phyloP scores from a whole-genome alignment of 1,140 invertebrate species.

The Berghia stephanieae region DNA sequence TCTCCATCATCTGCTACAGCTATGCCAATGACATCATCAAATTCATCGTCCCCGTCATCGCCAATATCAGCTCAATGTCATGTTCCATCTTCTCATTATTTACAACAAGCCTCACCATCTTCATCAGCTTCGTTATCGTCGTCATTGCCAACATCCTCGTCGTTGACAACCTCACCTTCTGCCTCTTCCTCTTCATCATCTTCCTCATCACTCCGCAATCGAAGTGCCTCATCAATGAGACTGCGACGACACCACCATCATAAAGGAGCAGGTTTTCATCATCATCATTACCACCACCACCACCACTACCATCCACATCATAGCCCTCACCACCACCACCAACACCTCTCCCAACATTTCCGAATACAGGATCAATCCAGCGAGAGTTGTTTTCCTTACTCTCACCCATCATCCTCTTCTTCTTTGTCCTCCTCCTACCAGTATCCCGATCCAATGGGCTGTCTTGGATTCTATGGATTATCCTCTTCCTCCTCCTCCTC shows the following conservation, averaged over 20 bases:
- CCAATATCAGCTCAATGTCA: neutral
- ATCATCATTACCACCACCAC: neutral
- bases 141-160: neutral
- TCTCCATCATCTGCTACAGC: too few species aligned
- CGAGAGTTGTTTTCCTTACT: neutral
- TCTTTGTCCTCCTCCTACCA: neutral
- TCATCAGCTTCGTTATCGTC: conserved; percentile 10
- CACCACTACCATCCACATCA: neutral
- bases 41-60: conserved; percentile 17
- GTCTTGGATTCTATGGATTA: too few species aligned
- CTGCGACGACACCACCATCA: neutral
- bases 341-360: neutral
- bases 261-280: neutral
- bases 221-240: conserved; percentile 9
- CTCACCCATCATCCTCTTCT: neutral
- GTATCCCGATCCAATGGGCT: too few species aligned
- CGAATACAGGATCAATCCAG: neutral
- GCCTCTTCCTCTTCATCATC: conserved; percentile 6
- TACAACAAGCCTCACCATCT: neutral
- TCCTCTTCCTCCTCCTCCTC: too few species aligned
- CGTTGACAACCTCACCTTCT: neutral
- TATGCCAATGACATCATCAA: too few species aligned
- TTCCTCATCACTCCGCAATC: neutral
- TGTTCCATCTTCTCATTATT: neutral
- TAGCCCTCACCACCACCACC: neutral